These are phyloP conservation scores for Galeopsomyia nigrocyanea DNA, from an alignment of 2,888 invertebrate genomes.

Conservation along the genomic window DNA sequence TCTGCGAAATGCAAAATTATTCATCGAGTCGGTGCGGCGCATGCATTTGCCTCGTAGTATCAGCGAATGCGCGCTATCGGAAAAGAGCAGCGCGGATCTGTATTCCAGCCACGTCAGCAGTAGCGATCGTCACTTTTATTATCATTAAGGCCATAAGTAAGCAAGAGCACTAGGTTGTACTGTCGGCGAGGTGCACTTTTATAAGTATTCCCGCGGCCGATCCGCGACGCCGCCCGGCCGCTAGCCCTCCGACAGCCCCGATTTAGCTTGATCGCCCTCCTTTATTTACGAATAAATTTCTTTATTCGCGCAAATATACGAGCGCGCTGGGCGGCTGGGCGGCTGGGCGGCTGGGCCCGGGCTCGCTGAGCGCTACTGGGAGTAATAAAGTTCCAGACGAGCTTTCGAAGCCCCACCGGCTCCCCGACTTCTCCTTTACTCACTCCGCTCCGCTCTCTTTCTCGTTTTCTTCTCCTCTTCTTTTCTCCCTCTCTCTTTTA, in stretches of 20 bases:
- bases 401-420: constrained; percentile 25
- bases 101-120: constrained; percentile 30
- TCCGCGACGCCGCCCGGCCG: background rate
- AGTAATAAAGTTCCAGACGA: constrained; percentile 49
- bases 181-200: background rate
- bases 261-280: background rate
- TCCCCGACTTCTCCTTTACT: constrained; percentile 37
- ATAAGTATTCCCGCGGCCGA: background rate
- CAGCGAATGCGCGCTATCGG: too few species aligned
- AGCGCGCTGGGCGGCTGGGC: constrained; percentile 17
- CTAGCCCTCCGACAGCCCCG: background rate
- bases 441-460: constrained; percentile 22
- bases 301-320: constrained; percentile 37
- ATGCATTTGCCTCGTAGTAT: too few species aligned
- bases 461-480: constrained; percentile 15
- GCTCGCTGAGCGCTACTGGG: constrained; percentile 33
- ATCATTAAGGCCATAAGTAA: constrained; percentile 44
- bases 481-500: constrained; percentile 11
- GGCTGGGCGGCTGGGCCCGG: constrained; percentile 4
- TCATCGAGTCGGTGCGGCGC: too few species aligned
- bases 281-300: constrained; percentile 50
- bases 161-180: constrained; percentile 28
- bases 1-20: too few species aligned
- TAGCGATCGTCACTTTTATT: constrained; percentile 41
- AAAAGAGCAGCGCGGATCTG: background rate